A percentile compares a stretch with the other conserved stretches of the same genome.
Conservation (phyloP, 2,113 vertebrate genomes). For the Strix aluco region DNA sequence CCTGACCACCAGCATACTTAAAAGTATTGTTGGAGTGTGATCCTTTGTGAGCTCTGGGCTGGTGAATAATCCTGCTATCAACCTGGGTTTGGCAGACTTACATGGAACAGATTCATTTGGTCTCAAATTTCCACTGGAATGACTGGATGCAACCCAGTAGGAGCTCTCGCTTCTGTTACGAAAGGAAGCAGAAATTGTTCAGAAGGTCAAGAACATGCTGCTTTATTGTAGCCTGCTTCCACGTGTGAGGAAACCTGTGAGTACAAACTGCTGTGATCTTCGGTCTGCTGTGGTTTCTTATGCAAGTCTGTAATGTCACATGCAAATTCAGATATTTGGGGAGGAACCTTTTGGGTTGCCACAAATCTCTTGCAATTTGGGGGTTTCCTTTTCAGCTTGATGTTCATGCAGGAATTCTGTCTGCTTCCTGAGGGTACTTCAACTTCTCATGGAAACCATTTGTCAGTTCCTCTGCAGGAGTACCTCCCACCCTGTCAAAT, state of each 20-base stretch:
- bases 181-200: neutral
- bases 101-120: neutral
- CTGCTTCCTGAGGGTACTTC: conserved; percentile 12
- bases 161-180: neutral
- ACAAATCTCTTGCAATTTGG: neutral
- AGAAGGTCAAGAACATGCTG: neutral
- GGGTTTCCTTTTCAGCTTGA: neutral
- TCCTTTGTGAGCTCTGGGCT: neutral
- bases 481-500: neutral
- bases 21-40: neutral
- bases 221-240: neutral
- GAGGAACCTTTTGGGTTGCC: neutral
- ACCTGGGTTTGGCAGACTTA: neutral
- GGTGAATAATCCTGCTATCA: neutral
- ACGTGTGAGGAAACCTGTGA: neutral
- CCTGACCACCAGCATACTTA: neutral
- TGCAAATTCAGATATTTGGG: neutral
- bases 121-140: neutral
- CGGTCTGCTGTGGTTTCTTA: neutral
- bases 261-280: neutral
- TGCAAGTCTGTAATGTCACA: neutral
- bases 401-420: conserved; percentile 30
- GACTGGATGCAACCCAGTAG: neutral
- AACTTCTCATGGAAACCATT: conserved; percentile 30
- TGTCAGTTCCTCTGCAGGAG: conserved; percentile 8